Evolutionary conservation across 2,888 invertebrate species (phyloP).

Genomic region (Chloromyia formosa): DNA sequence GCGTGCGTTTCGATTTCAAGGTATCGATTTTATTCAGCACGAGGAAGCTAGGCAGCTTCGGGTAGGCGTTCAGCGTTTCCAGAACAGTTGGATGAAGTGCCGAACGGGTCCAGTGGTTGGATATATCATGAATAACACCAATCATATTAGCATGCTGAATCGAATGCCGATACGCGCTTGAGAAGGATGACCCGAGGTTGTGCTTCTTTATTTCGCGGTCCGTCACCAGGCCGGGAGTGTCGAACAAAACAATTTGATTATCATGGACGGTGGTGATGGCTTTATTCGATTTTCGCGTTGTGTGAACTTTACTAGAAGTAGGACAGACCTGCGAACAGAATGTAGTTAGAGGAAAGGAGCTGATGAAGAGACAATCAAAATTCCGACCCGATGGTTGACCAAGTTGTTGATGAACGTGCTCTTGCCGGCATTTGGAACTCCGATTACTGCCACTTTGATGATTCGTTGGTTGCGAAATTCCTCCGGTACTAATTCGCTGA

Average conservation of each 20-base stretch:
- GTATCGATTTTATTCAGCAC: constrained; percentile 90
- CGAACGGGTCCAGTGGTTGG: constrained; percentile 74
- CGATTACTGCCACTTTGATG: constrained; percentile 86
- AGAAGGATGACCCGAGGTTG: constrained; percentile 68
- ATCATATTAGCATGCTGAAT: constrained; percentile 79
- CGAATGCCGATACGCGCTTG: constrained; percentile 66
- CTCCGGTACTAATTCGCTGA: constrained; percentile 13
- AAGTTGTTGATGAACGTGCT: constrained; percentile 93
- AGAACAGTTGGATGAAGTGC: constrained; percentile 75
- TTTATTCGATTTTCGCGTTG: constrained; percentile 77
- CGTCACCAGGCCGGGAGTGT: constrained; percentile 91
- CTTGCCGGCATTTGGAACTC: constrained; percentile 94
- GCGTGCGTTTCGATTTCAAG: constrained; percentile 74
- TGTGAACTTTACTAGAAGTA: constrained; percentile 90
- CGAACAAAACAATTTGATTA: constrained; percentile 89
- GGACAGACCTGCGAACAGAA: constrained; percentile 77
- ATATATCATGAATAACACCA: constrained; percentile 87
- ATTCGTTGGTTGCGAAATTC: constrained; percentile 58
- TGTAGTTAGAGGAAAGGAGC: no score
- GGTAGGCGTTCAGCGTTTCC: constrained; percentile 71
- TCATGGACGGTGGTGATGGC: constrained; percentile 79
- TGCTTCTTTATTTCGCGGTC: constrained; percentile 69
- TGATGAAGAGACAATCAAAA: neutral
- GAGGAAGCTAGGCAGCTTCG: constrained; percentile 73
- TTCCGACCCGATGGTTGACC: constrained; percentile 76